phyloP scores from a whole-genome alignment of 2,797 vertebrate genomes.

The Liasis olivaceus region DNA sequence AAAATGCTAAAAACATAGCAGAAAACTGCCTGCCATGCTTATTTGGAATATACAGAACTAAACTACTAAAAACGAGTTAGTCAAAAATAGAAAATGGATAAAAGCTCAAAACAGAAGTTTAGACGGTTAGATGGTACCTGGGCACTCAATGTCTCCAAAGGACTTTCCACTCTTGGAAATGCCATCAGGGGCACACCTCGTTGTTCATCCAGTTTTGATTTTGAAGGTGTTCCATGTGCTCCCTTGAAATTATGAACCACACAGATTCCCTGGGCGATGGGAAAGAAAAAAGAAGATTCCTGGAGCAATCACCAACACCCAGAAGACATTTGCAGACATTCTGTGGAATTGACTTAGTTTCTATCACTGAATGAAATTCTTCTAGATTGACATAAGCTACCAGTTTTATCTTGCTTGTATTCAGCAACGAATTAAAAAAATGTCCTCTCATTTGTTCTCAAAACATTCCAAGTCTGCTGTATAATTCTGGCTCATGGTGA shows the following conservation, averaged over 20 bases:
- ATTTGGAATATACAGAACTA: neutral
- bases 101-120: neutral
- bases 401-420: neutral
- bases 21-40: neutral
- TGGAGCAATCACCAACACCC: neutral
- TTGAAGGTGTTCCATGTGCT: slow-evolving; percentile 80
- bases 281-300: neutral
- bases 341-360: neutral
- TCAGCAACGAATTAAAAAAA: neutral
- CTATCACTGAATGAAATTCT: neutral
- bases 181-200: slow-evolving; percentile 93
- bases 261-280: slow-evolving; percentile 84
- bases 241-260: slow-evolving; percentile 99
- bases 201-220: slow-evolving; percentile 92
- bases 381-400: neutral
- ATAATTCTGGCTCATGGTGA: neutral
- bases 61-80: neutral
- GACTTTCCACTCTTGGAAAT: slow-evolving; percentile 96
- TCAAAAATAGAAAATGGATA: neutral
- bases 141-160: slow-evolving; percentile 95
- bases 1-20: neutral
- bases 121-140: slow-evolving; percentile 81
- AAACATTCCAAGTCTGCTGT: neutral
- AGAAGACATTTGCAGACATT: neutral
- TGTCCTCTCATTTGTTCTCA: neutral